Evolutionary conservation across 1,140 invertebrate genomes (phyloP), one percentile per base, ranked within the genome.

Genomic region (Heliconius melpomene): DNA sequence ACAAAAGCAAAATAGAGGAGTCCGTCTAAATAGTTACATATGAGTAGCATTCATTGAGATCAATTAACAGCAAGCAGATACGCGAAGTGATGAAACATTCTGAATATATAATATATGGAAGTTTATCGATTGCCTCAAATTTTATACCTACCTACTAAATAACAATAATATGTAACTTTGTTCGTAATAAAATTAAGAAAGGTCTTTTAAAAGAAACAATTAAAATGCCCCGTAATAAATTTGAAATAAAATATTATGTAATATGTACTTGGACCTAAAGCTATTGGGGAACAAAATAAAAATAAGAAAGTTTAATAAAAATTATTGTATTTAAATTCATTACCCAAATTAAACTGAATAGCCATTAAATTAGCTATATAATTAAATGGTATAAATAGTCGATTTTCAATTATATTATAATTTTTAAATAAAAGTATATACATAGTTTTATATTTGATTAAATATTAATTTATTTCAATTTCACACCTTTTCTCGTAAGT

Each of bases 1-100:
- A 71, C 60, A 72, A 75, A 50, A 70, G 38, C 29, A 74, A 38
- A n/a, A 79, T 23, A 74, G 74, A 50, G 50, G 23, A 50, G 46
- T 57, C 50, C 72, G 11, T 66, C 23, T 26, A 66, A 23, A 38
- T 40, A 71, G n/a, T n/a, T 66, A 66, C 38, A 54, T 40, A 71
- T 32, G n/a, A 38, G 52, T 71, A 73, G 75, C 46, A 29, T 80
- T 71, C 54, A 81, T 75, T 79, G 76, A 36, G 74, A 77, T 80
- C 77, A 83, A 79, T 77, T 79, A 78, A 72, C 20, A 36, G 78
- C 13, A 38, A 36, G 13, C 23, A 66, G 9, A 66, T 29, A 66
- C 23, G 60, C 23, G 72, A 26, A 32, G 46, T 60, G 38, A 60
- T 79, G 72, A 57, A 57, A 78, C 38, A 32, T 38, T 54, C 18